Base-by-base conservation (phyloP, 2,113 vertebrate genomes). In the Scolopax mira region DNA sequence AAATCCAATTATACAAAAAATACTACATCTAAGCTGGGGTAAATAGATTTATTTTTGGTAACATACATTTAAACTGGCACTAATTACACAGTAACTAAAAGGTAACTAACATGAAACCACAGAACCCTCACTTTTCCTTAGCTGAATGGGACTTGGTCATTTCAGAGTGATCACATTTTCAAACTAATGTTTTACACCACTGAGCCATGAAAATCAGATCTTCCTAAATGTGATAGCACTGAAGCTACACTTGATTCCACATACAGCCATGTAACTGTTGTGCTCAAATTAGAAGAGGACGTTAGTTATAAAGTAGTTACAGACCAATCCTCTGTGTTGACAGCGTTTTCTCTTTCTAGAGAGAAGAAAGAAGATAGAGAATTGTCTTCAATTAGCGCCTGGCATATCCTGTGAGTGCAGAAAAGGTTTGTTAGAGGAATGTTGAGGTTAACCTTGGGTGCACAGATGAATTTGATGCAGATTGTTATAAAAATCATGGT, bases 1-100 rank as follows among this genome's bases (percentile, higher is more conserved):
- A 98, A 98, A 98, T 98, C 98, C 98, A 98, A 98, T 98, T 98
- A 97, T 98, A 98, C 98, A 98, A 98, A 98, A 98, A 98, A 97
- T 98, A 98, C 98, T 98, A 98, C 98, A 98, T 97, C 97, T 98
- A 98, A 96, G 96, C 94, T 97, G 97, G 97, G 97, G 97, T 97
- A 98, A 98, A 98, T 97, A 98, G 97, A 98, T 98, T 98, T 98
- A 97, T 98, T 98, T 98, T 98, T 98, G 98, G 98, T 98, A 98
- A 98, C 98, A 98, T 98, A 98, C 98, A 98, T 98, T 97, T 97
- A 98, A 98, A 97, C 98, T 98, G 98, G 98, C 98, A 98, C 98
- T 98, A 98, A 98, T 98, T 98, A 98, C 98, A 97, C 97, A 98
- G 98, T 98, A 98, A 98, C 97, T 98, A 97, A 98, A 98, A 98